Percentiles rank a stretch among this genome's conserved stretches.
Conservation (phyloP, 2,888 invertebrate species). For the Pristionchus japonicus region DNA sequence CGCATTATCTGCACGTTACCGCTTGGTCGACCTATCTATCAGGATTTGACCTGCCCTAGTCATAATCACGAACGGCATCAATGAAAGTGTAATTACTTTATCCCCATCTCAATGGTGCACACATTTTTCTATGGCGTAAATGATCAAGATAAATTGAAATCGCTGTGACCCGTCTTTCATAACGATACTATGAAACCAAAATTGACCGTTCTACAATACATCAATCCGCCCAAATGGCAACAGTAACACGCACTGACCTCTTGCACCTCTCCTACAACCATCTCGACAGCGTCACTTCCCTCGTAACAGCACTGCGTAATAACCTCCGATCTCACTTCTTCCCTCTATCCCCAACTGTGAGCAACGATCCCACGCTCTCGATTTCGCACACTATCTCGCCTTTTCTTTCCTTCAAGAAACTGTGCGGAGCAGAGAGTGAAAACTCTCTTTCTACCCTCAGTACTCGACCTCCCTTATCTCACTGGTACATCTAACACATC, state of each 20-base stretch:
- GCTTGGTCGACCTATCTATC: background rate
- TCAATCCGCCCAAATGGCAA: no score
- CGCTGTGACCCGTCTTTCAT: no score
- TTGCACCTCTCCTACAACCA: background rate
- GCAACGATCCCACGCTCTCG: background rate
- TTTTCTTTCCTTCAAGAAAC: background rate
- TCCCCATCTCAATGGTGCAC: no score
- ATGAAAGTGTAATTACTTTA: background rate
- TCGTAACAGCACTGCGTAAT: conserved; percentile 23
- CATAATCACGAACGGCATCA: background rate
- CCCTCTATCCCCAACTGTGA: background rate
- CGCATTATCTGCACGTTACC: background rate
- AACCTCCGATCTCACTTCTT: conserved; percentile 22
- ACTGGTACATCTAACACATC: conserved; percentile 24
- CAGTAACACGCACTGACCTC: no score
- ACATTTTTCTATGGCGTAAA: no score
- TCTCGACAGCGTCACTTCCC: background rate
- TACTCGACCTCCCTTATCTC: conserved; percentile 39
- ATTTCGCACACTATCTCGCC: background rate
- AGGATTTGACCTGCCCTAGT: no score
- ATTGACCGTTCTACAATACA: no score
- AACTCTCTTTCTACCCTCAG: background rate
- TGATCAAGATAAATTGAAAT: no score
- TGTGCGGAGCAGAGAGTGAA: background rate
- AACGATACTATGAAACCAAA: no score